A percentile compares a stretch with the other conserved stretches of the same genome.
Conservation (phyloP, 2,797 vertebrate genomes). For the Esox masquinongy region DNA sequence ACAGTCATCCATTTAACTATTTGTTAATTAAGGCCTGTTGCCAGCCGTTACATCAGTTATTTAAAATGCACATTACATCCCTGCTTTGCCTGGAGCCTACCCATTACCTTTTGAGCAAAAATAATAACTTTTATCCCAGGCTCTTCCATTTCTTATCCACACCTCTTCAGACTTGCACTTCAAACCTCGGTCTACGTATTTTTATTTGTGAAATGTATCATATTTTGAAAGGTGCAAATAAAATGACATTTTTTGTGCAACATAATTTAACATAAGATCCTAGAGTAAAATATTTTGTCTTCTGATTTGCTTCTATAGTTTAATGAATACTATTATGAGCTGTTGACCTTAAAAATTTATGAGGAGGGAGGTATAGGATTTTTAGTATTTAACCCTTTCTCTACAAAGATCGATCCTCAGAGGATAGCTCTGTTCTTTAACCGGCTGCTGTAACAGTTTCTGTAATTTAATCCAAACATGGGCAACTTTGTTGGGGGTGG, state of each 20-base stretch:
- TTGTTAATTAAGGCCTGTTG: not conserved
- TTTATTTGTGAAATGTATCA: no score
- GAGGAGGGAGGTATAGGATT: not conserved
- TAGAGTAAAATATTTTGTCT: not conserved
- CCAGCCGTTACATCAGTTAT: not conserved
- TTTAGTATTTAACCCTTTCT: conserved; percentile 1
- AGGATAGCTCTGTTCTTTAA: no score
- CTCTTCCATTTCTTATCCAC: no score
- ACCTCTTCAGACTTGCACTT: no score
- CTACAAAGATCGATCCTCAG: not conserved
- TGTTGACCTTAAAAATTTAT: not conserved
- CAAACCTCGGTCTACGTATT: no score
- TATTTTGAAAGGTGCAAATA: no score
- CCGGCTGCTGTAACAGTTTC: no score
- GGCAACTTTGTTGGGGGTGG: no score
- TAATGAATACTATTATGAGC: not conserved
- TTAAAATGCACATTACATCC: not conserved
- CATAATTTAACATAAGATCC: not conserved
- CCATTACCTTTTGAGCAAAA: not conserved
- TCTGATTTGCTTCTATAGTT: not conserved
- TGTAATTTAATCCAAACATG: no score
- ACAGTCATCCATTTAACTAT: not conserved
- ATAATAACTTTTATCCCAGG: not conserved
- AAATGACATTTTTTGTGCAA: not conserved
- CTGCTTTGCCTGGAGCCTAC: not conserved